Evolutionary conservation across 2,113 vertebrate species (phyloP).

Genomic region (Mohoua ochrocephala): DNA sequence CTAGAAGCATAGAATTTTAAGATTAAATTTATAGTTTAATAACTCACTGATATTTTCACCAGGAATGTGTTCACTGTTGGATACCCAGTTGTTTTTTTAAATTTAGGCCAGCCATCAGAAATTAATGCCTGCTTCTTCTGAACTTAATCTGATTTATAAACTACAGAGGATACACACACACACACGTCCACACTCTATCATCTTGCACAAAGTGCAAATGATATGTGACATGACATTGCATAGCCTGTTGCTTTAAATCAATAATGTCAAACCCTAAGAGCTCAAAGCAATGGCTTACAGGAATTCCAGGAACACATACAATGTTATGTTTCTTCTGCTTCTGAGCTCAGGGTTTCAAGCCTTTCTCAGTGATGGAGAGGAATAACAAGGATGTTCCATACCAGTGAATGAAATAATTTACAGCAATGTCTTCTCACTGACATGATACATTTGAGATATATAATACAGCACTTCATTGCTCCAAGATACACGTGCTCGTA

Average conservation of each 20-base stretch:
- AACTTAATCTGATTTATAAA: conserved; percentile 46
- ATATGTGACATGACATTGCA: background rate
- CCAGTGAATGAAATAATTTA: background rate
- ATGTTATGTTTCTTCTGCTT: background rate
- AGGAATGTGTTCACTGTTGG: conserved; percentile 32
- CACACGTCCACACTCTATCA: background rate
- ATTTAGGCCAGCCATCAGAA: conserved; percentile 17
- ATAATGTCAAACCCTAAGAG: background rate
- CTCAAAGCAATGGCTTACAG: background rate
- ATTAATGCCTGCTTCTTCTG: background rate
- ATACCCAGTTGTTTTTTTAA: background rate
- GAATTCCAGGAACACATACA: background rate
- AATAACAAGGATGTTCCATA: background rate
- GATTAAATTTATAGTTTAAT: conserved; percentile 57
- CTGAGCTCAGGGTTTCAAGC: background rate
- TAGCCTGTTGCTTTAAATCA: conserved; percentile 19
- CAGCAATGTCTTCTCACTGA: background rate
- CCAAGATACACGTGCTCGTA: background rate
- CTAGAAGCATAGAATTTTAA: background rate
- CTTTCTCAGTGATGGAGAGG: background rate
- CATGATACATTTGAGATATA: background rate
- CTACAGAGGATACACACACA: background rate
- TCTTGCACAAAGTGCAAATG: background rate
- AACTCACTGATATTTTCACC: conserved; percentile 47
- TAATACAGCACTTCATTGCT: background rate